Conservation (phyloP, 2,888 invertebrate genomes). For the Colletes collaris region DNA sequence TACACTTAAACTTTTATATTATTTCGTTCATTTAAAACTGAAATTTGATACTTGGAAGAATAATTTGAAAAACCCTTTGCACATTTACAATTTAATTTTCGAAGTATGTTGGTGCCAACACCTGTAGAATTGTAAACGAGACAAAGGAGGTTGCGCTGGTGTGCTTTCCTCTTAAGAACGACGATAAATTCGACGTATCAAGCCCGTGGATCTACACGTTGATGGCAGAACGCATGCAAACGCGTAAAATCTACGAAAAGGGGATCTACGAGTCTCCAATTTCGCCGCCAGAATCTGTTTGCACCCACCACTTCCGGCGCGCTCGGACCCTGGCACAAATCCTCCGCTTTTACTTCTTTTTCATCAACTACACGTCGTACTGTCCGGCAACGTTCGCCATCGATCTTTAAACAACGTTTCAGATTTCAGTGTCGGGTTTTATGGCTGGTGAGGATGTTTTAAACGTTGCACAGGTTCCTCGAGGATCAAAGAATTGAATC, state of each 20-base stretch:
- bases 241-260: conserved; percentile 41
- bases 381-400: conserved; percentile 55
- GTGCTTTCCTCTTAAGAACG: conserved; percentile 31
- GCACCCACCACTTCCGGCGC: conserved; percentile 69
- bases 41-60: too few relatives aligned
- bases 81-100: too few relatives aligned
- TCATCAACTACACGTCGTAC: conserved; percentile 47
- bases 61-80: too few relatives aligned
- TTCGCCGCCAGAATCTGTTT: conserved; percentile 51
- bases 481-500: conserved; percentile 51
- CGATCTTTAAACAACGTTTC: conserved; percentile 66
- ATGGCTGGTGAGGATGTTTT: conserved; percentile 28
- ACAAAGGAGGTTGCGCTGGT: conserved; percentile 33
- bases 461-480: conserved; percentile 34
- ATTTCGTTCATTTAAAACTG: too few relatives aligned
- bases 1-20: too few relatives aligned
- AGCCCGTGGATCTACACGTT: conserved; percentile 46
- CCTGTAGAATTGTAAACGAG: conserved; percentile 28
- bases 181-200: conserved; percentile 59
- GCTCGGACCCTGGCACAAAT: conserved; percentile 35
- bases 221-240: conserved; percentile 20
- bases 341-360: conserved; percentile 57
- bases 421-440: conserved; percentile 65
- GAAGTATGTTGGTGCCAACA: neutral
- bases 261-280: conserved; percentile 55